phyloP scores from a whole-genome alignment of 2,113 vertebrate genomes.

The Tupaia tana region DNA sequence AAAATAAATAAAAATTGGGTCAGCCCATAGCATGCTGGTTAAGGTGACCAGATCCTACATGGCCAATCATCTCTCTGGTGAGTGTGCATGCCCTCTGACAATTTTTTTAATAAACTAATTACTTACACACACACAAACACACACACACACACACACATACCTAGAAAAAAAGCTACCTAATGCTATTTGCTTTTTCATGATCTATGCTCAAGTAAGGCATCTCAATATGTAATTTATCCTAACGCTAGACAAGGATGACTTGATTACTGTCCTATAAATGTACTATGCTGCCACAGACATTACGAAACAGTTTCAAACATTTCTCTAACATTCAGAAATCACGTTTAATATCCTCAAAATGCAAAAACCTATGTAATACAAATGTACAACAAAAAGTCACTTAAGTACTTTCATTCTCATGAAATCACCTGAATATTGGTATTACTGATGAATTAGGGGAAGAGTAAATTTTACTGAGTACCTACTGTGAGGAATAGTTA shows the following conservation, averaged over 20 bases:
- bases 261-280: not conserved
- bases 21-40: no score
- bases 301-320: constrained; percentile 3
- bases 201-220: constrained; percentile 22
- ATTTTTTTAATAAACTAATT: no score
- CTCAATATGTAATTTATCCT: constrained; percentile 30
- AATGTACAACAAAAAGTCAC: not conserved
- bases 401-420: constrained; percentile 29
- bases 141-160: not conserved
- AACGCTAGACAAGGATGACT: not conserved
- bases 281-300: not conserved
- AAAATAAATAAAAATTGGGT: no score
- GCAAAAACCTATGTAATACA: not conserved
- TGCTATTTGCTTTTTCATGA: not conserved
- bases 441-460: not conserved
- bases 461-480: constrained; percentile 25
- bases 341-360: constrained; percentile 10
- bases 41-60: no score
- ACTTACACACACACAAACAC: no score
- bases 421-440: constrained; percentile 4
- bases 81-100: no score
- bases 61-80: no score
- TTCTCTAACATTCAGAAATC: constrained; percentile 27
- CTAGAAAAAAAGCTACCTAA: constrained; percentile 18
- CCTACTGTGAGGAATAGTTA: not conserved